Conservation (phyloP, 2,888 invertebrate genomes). For the Sesamia inferens region DNA sequence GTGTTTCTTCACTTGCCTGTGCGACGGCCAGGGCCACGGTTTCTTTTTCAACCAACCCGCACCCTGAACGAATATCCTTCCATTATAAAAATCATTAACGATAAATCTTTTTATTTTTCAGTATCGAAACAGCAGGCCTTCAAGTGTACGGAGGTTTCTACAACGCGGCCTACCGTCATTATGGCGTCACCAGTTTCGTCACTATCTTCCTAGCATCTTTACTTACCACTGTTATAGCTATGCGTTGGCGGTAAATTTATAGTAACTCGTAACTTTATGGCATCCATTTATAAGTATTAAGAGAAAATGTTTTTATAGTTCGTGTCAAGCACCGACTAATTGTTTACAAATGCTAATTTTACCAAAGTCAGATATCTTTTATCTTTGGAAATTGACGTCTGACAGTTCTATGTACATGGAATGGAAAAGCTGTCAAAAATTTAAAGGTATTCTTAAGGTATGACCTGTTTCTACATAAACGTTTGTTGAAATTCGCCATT, state of each 20-base stretch:
- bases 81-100: not conserved
- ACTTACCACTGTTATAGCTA: constrained; percentile 72
- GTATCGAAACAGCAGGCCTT: constrained; percentile 96
- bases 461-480: no score
- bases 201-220: constrained; percentile 77
- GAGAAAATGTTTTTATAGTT: not conserved
- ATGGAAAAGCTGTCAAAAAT: no score
- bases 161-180: constrained; percentile 88
- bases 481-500: not conserved
- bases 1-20: no score
- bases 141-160: constrained; percentile 96
- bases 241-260: constrained; percentile 68
- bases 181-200: constrained; percentile 80
- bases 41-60: no score
- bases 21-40: no score
- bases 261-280: not conserved
- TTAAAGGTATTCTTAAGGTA: no score
- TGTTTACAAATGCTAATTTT: no score
- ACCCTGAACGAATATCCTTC: no score
- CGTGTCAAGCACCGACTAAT: constrained; percentile 3
- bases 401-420: no score
- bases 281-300: constrained; percentile 10
- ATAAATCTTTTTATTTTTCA: constrained; percentile 70
- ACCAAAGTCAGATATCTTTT: no score
- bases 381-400: no score